Evolutionary conservation across 2,113 vertebrate species (phyloP).

Genomic region (Entelurus aequoreus): DNA sequence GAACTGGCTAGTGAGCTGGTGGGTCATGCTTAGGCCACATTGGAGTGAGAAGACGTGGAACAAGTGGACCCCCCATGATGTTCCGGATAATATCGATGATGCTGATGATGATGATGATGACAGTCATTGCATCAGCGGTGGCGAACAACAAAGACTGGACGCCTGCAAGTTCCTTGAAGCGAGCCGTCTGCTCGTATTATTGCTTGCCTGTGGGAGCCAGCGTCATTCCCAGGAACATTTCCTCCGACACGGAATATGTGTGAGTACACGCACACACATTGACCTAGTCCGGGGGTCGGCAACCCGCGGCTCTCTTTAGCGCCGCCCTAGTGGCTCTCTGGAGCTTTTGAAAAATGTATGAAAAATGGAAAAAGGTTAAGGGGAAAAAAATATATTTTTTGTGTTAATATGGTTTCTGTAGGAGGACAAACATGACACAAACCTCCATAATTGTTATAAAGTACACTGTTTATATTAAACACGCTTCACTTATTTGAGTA

Average conservation of each 20-base stretch:
- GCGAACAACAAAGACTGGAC: neutral
- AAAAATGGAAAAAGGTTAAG: no score
- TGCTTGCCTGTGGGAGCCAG: slow-evolving; percentile 18
- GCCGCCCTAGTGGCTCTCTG: accelerated
- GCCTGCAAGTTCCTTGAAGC: slow-evolving; percentile 14
- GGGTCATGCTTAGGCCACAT: neutral
- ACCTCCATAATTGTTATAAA: no score
- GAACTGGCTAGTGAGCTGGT: neutral
- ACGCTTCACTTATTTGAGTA: no score
- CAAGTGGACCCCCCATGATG: neutral
- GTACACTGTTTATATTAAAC: no score
- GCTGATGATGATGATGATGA: slow-evolving; percentile 7
- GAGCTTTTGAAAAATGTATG: no score
- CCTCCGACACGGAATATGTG: slow-evolving; percentile 49
- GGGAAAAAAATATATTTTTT: no score
- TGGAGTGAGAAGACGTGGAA: slow-evolving; percentile 7
- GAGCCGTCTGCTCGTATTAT: slow-evolving; percentile 4
- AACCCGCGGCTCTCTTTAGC: accelerated
- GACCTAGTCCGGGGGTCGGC: no score
- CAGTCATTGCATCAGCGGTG: neutral
- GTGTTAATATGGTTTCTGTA: no score
- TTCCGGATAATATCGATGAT: neutral
- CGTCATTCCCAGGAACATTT: slow-evolving; percentile 50
- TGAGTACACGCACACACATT: slow-evolving; percentile 47
- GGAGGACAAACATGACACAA: no score